These are phyloP conservation scores for Hanleya hanleyi DNA, from an alignment of 2,888 invertebrate genomes.

Conservation along the genomic window DNA sequence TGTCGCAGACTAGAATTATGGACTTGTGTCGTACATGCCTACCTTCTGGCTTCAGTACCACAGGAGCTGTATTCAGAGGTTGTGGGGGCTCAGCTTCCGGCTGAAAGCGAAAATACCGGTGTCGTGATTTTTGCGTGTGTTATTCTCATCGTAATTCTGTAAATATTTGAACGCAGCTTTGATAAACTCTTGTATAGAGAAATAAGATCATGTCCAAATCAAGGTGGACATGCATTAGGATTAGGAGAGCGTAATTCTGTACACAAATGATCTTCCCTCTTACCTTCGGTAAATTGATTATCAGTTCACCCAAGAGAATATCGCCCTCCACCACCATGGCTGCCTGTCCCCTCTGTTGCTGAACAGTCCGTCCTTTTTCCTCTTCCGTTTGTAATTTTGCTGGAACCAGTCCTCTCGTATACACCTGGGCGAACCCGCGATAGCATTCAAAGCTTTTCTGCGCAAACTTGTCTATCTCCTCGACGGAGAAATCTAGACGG, in stretches of 20 bases:
- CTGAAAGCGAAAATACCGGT: constrained; percentile 39
- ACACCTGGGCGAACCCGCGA: constrained; percentile 67
- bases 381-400: constrained; percentile 29
- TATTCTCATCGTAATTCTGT: too few relatives aligned
- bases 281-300: constrained; percentile 67
- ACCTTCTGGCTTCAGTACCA: constrained; percentile 53
- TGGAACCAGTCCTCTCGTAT: constrained; percentile 47
- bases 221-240: too few relatives aligned
- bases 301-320: constrained; percentile 54
- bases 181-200: too few relatives aligned
- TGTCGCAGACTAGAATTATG: too few relatives aligned
- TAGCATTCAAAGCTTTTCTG: constrained; percentile 66
- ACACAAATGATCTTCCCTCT: too few relatives aligned
- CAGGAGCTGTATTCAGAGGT: constrained; percentile 53
- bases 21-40: too few relatives aligned
- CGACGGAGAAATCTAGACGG: constrained; percentile 49
- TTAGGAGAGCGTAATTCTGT: too few relatives aligned
- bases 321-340: constrained; percentile 45
- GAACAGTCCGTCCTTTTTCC: constrained; percentile 17
- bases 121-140: too few relatives aligned
- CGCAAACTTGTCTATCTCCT: constrained; percentile 63
- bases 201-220: too few relatives aligned
- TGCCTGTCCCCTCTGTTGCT: constrained; percentile 28
- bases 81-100: constrained; percentile 64
- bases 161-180: too few relatives aligned